These are phyloP conservation scores for Manis pentadactyla DNA, from an alignment of 2,797 vertebrate genomes.

Conservation along the genomic window DNA sequence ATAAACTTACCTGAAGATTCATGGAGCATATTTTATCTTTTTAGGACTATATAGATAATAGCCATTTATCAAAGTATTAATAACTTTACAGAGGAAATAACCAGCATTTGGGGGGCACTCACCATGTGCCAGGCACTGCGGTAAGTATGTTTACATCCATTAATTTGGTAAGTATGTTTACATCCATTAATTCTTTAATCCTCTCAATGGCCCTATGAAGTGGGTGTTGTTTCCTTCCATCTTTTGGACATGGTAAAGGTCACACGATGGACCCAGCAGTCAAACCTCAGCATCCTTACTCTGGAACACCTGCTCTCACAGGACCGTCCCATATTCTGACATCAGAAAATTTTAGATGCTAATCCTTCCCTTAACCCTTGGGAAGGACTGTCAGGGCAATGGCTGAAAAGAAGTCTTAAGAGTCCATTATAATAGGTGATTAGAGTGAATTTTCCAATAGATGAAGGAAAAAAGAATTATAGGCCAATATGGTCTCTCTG, in stretches of 20 bases:
- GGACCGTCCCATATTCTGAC: neutral
- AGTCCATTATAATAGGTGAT: neutral
- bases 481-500: neutral
- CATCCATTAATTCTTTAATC: neutral
- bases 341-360: neutral
- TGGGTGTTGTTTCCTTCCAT: neutral
- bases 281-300: neutral
- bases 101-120: neutral
- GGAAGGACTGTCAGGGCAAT: neutral
- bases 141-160: neutral
- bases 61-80: conserved; percentile 8
- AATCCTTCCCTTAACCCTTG: neutral
- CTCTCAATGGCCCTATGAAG: neutral
- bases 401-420: neutral
- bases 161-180: neutral
- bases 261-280: neutral
- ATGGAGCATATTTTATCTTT: neutral
- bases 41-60: conserved; percentile 27
- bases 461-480: neutral
- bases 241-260: neutral
- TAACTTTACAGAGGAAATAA: neutral
- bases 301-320: neutral
- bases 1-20: neutral
- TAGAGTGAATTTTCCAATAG: conserved; percentile 2
- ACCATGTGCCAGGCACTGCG: neutral